Percentiles rank a stretch among this genome's conserved stretches.
Evolutionary conservation across 2,113 vertebrate species (phyloP).

Genomic region (Egretta garzetta): DNA sequence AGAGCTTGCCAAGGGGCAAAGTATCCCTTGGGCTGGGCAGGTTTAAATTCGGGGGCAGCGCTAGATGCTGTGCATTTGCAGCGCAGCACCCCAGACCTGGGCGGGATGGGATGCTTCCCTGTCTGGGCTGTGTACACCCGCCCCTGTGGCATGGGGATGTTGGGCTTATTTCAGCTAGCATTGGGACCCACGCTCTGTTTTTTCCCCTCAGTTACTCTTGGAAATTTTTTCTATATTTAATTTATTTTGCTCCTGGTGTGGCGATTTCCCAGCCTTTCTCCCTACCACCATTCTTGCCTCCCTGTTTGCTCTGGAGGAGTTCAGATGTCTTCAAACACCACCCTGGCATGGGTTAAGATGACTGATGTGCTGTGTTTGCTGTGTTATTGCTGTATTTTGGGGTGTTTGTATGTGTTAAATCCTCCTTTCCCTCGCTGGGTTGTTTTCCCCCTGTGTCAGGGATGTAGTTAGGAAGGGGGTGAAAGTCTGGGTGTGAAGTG

Average conservation of each 20-base stretch:
- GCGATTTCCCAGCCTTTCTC: background rate
- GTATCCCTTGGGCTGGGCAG: background rate
- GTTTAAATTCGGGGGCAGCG: background rate
- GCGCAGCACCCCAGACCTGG: background rate
- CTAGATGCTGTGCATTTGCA: background rate
- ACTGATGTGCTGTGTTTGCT: background rate
- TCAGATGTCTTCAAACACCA: background rate
- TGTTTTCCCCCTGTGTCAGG: background rate
- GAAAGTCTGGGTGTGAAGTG: background rate
- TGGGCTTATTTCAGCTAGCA: background rate
- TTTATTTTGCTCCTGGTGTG: background rate
- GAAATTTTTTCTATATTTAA: background rate
- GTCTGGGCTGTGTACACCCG: background rate
- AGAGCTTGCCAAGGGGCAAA: background rate
- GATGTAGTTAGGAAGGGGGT: background rate
- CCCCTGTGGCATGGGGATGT: rapidly evolving
- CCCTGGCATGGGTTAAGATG: background rate
- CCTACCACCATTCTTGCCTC: rapidly evolving
- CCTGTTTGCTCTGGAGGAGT: background rate
- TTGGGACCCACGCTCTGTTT: rapidly evolving
- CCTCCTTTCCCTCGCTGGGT: background rate
- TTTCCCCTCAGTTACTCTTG: background rate
- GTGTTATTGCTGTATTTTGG: background rate
- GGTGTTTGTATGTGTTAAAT: background rate
- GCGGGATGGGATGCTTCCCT: background rate